Conservation (phyloP, 2,888 invertebrate species). For the Macrosoma leucophasiata region DNA sequence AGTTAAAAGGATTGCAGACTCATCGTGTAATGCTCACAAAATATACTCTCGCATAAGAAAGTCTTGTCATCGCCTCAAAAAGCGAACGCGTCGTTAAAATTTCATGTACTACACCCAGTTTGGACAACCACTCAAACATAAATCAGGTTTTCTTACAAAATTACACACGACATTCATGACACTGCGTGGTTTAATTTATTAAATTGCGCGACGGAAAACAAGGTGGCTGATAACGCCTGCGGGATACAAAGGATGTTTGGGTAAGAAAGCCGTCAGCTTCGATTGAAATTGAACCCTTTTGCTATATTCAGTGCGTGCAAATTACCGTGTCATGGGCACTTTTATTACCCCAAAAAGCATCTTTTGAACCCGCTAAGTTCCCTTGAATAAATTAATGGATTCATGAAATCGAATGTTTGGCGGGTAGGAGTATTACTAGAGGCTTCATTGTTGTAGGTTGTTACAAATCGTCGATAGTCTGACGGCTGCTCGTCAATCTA, state of each 20-base stretch:
- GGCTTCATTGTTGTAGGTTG: too few relatives aligned
- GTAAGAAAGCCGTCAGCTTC: slow-evolving; percentile 23
- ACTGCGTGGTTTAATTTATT: slow-evolving; percentile 47
- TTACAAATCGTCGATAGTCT: too few relatives aligned
- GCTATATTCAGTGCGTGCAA: slow-evolving; percentile 36
- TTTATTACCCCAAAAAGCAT: slow-evolving; percentile 6
- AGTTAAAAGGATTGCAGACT: too few relatives aligned
- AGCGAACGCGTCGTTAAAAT: slow-evolving; percentile 2
- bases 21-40: background rate
- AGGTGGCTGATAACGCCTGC: slow-evolving; percentile 33
- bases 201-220: slow-evolving; percentile 43
- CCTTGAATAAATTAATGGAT: slow-evolving; percentile 18
- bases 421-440: too few relatives aligned
- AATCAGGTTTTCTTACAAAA: slow-evolving; percentile 31
- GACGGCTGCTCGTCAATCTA: too few relatives aligned
- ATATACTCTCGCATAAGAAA: background rate
- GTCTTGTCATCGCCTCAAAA: slow-evolving; percentile 1
- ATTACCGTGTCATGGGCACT: slow-evolving; percentile 30
- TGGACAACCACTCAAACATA: slow-evolving; percentile 14
- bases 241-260: slow-evolving; percentile 18
- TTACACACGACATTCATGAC: slow-evolving; percentile 24
- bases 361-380: slow-evolving; percentile 5
- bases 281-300: slow-evolving; percentile 43
- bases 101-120: too few relatives aligned
- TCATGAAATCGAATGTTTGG: too few relatives aligned